phyloP scores from a whole-genome alignment of 2,113 vertebrate species.

The Colius striatus region DNA sequence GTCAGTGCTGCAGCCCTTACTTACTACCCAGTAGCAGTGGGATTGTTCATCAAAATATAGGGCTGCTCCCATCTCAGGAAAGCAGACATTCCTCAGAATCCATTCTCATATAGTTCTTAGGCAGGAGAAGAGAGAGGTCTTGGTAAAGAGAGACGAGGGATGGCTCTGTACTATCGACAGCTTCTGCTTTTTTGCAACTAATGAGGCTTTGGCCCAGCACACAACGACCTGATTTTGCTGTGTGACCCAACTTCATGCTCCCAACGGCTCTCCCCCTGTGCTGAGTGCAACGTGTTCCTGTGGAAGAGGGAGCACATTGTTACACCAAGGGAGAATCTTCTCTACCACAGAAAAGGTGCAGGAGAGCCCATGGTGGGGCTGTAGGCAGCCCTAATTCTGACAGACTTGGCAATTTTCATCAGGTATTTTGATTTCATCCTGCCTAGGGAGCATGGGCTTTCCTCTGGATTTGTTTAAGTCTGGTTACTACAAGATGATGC shows the following conservation, averaged over 20 bases:
- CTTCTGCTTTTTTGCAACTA: not conserved
- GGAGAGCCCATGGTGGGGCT: accelerated
- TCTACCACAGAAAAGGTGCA: not conserved
- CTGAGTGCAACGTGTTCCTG: not conserved
- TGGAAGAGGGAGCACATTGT: not conserved
- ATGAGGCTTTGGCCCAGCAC: not conserved
- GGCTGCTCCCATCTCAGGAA: not conserved
- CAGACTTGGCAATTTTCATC: not conserved
- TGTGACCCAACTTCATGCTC: not conserved
- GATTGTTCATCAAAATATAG: not conserved
- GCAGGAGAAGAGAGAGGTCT: not conserved
- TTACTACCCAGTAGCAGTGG: accelerated
- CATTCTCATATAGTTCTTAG: not conserved
- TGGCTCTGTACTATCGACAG: not conserved
- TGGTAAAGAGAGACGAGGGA: not conserved
- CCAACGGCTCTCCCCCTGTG: not conserved
- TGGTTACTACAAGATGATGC: not conserved
- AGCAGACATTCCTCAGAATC: not conserved
- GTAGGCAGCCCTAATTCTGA: not conserved
- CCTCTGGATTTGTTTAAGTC: not conserved
- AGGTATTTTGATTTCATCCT: not conserved
- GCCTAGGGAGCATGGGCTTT: not conserved
- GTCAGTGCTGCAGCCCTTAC: not conserved
- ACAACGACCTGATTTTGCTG: not conserved
- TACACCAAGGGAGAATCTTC: not conserved